These are phyloP conservation scores for Apistogramma diplotaenia DNA, from an alignment of 2,113 vertebrate genomes.

Conservation along the genomic window DNA sequence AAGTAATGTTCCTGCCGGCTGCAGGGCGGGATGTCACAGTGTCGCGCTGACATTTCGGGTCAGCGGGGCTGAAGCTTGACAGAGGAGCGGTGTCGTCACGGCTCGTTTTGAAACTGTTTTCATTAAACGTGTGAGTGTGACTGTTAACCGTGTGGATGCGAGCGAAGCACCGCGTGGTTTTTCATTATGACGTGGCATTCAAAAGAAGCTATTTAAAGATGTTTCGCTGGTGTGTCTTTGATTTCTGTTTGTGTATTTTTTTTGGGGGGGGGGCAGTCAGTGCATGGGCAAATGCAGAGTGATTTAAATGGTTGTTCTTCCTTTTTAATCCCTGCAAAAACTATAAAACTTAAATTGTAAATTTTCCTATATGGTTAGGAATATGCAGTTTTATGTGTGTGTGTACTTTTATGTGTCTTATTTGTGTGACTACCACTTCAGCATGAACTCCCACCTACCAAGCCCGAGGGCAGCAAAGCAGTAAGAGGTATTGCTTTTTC, in stretches of 20 bases:
- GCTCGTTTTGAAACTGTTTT: not conserved
- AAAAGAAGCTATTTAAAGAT: not conserved
- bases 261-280: not conserved
- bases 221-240: not conserved
- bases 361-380: not conserved
- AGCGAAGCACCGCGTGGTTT: not conserved
- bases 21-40: not conserved
- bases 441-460: slow-evolving; percentile 6
- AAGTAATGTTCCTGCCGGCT: not conserved
- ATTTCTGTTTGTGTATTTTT: not conserved
- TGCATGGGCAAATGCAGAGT: not conserved
- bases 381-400: not conserved
- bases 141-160: not conserved
- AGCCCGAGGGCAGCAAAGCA: slow-evolving; percentile 9
- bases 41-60: not conserved
- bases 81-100: not conserved
- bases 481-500: slow-evolving; percentile 28
- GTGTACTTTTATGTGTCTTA: not conserved
- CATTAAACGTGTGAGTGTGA: not conserved
- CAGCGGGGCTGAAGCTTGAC: not conserved
- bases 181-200: not conserved
- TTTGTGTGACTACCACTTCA: slow-evolving; percentile 4
- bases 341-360: not conserved
- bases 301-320: too few species aligned
- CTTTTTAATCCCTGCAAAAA: too few species aligned